phyloP scores from a whole-genome alignment of 2,113 vertebrate species.

The Semicossyphus pulcher region DNA sequence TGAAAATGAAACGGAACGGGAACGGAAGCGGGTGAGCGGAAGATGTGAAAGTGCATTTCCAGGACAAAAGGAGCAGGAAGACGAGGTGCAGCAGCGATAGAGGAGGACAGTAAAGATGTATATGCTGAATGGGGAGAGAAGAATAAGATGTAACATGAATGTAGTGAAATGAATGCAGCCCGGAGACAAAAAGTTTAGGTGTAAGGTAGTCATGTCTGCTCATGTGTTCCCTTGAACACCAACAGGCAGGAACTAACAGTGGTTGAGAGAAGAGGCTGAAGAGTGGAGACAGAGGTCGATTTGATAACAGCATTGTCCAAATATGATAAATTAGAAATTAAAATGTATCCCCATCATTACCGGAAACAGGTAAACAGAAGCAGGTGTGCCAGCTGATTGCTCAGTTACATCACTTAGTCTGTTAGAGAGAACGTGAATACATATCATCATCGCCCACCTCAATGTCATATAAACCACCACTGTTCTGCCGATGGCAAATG shows the following conservation, averaged over 20 bases:
- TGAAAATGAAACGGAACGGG: slow-evolving; percentile 23
- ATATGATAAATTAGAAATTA: not conserved
- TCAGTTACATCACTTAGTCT: slow-evolving; percentile 2
- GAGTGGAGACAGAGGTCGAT: not conserved
- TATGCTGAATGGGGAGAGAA: not conserved
- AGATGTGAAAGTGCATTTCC: not conserved
- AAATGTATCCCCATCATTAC: not conserved
- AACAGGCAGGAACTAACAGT: not conserved
- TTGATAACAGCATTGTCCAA: not conserved
- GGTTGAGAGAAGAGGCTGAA: not conserved
- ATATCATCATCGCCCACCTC: too few relatives aligned
- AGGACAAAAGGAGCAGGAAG: slow-evolving; percentile 1
- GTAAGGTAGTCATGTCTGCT: not conserved
- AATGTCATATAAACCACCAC: too few relatives aligned
- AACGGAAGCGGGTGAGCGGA: not conserved
- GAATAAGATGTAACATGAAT: not conserved
- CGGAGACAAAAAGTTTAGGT: too few relatives aligned
- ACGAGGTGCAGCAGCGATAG: not conserved
- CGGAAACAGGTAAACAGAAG: not conserved
- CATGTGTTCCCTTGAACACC: not conserved
- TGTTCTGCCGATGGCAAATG: not conserved
- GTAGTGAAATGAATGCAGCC: too few relatives aligned
- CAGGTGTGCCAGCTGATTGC: slow-evolving; percentile 25
- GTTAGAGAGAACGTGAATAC: not conserved
- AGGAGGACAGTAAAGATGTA: not conserved